Evolutionary conservation across 2,797 vertebrate species (phyloP).

Genomic region (Hydrophis major): DNA sequence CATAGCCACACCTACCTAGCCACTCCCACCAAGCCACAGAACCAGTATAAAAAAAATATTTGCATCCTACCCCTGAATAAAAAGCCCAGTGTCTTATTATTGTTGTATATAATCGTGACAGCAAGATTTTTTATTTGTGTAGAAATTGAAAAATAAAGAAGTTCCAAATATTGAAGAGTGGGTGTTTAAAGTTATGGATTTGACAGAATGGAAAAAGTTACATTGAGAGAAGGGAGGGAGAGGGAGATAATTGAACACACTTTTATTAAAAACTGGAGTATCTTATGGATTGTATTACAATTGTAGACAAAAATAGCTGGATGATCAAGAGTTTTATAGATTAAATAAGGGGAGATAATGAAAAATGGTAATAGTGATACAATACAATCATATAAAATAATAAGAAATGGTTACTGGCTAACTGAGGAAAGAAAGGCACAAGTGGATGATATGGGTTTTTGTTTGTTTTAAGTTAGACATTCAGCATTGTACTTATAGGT

Average conservation of each 20-base stretch:
- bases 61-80: background rate
- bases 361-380: background rate
- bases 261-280: background rate
- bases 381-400: background rate
- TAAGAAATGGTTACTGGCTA: background rate
- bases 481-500: background rate
- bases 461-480: background rate
- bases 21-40: no score
- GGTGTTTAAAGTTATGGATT: background rate
- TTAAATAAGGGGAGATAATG: background rate
- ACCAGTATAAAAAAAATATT: no score
- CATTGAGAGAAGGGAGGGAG: background rate
- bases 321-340: background rate
- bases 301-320: background rate
- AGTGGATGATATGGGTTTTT: no score
- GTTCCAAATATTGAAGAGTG: background rate
- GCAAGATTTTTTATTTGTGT: background rate
- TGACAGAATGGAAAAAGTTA: background rate
- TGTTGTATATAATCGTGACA: background rate
- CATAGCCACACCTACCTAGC: no score
- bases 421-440: no score
- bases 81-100: background rate
- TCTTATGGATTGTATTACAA: background rate
- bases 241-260: background rate
- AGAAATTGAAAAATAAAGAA: background rate